Percentiles rank a stretch among this genome's conserved stretches.
Conservation (phyloP, 2,888 invertebrate genomes). For the Chrysina gloriosa region DNA sequence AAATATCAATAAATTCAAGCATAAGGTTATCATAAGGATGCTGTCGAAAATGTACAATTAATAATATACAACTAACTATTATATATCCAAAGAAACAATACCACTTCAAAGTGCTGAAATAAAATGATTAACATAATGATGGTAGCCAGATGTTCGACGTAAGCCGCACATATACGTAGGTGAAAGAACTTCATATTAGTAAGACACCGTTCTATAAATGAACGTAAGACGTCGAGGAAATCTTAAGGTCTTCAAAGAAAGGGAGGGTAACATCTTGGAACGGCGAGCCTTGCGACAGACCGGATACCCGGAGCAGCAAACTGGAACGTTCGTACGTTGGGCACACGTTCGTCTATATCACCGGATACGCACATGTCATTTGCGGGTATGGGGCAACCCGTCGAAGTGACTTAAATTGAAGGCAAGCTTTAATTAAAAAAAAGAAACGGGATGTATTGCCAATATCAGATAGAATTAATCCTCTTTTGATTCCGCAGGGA, state of each 20-base stretch:
- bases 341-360: conserved; percentile 25
- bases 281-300: conserved; percentile 45
- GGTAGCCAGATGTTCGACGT: not conserved
- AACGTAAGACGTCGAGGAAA: conserved; percentile 1
- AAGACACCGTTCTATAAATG: not conserved
- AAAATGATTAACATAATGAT: conserved; percentile 12
- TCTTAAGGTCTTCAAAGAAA: conserved; percentile 21
- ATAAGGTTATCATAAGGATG: too few species aligned
- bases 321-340: conserved; percentile 42
- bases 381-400: not conserved
- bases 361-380: conserved; percentile 36
- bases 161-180: too few species aligned
- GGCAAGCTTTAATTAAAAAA: too few species aligned
- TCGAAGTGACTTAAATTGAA: not conserved
- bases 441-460: too few species aligned
- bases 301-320: conserved; percentile 45
- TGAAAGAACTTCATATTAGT: not conserved
- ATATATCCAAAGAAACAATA: too few species aligned
- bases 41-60: too few species aligned
- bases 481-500: too few species aligned
- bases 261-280: conserved; percentile 37
- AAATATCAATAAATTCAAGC: too few species aligned
- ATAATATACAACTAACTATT: too few species aligned
- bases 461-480: too few species aligned
- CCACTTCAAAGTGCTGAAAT: not conserved